Conservation (phyloP, 2,113 vertebrate species). For the Mormoops blainvillei region DNA sequence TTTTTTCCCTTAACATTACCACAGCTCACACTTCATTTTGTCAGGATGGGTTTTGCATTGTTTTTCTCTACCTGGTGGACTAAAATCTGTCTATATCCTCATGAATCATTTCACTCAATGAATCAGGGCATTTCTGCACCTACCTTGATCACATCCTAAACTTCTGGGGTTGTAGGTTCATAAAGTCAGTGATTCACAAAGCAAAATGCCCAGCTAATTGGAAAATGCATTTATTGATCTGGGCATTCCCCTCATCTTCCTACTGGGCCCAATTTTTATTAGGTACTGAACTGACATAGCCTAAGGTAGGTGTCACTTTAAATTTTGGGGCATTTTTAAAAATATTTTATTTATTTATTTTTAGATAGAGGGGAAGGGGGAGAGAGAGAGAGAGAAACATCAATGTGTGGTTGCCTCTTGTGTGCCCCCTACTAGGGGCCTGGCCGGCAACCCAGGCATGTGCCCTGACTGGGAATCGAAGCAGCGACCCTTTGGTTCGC, state of each 20-base stretch:
- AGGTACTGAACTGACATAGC: background rate
- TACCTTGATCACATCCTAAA: background rate
- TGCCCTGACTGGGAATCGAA: too few relatives aligned
- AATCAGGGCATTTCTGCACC: background rate
- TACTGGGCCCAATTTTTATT: constrained; percentile 22
- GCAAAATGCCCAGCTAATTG: background rate
- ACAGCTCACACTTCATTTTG: constrained; percentile 15
- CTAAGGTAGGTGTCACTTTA: background rate
- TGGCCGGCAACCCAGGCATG: too few relatives aligned
- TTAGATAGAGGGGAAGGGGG: too few relatives aligned
- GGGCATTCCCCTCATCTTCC: background rate
- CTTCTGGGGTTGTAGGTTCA: background rate
- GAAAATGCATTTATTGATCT: constrained; percentile 2
- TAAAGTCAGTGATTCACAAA: constrained; percentile 50
- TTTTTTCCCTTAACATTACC: background rate
- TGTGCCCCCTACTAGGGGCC: too few relatives aligned
- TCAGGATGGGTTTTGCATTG: background rate
- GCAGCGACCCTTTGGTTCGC: too few relatives aligned
- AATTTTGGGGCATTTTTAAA: background rate
- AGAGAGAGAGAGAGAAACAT: too few relatives aligned
- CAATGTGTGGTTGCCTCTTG: too few relatives aligned
- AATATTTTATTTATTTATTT: too few relatives aligned
- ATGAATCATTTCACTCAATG: background rate
- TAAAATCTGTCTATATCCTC: background rate
- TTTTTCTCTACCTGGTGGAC: background rate